Evolutionary conservation across 2,888 invertebrate species (phyloP).

Genomic region (Conomelus anceps): DNA sequence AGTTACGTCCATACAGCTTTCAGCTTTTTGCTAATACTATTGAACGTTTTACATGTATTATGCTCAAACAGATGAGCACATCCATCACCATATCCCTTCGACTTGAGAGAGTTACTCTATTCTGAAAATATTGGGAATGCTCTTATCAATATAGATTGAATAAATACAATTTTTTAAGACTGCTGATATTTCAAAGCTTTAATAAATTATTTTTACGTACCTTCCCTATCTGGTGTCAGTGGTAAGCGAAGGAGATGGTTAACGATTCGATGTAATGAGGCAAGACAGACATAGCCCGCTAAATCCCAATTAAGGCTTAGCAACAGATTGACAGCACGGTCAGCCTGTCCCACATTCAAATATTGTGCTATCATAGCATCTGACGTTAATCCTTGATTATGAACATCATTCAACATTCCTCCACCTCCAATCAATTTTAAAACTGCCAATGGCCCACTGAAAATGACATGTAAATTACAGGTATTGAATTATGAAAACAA

Average conservation of each 20-base stretch:
- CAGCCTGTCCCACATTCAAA: slow-evolving; percentile 54
- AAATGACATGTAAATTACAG: slow-evolving; percentile 3
- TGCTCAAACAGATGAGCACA: too few relatives aligned
- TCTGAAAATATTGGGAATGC: too few relatives aligned
- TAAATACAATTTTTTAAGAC: too few relatives aligned
- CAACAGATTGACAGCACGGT: slow-evolving; percentile 61
- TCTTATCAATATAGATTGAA: too few relatives aligned
- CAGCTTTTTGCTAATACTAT: too few relatives aligned
- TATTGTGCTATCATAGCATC: slow-evolving; percentile 58
- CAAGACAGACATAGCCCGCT: slow-evolving; percentile 66
- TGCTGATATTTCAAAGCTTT: not conserved
- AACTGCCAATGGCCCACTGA: slow-evolving; percentile 51
- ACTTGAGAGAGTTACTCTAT: too few relatives aligned
- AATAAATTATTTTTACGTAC: slow-evolving; percentile 39
- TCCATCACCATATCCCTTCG: too few relatives aligned
- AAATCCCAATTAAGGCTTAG: slow-evolving; percentile 70
- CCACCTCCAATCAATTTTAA: slow-evolving; percentile 49
- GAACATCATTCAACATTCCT: slow-evolving; percentile 41
- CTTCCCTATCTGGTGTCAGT: slow-evolving; percentile 54
- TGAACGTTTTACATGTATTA: too few relatives aligned
- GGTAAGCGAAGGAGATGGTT: slow-evolving; percentile 56
- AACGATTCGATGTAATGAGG: slow-evolving; percentile 64
- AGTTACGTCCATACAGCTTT: too few relatives aligned
- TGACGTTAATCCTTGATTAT: slow-evolving; percentile 49
- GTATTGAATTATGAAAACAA: not conserved